Base-by-base conservation (phyloP, 2,113 vertebrate genomes). In the Tychaedon coryphoeus region DNA sequence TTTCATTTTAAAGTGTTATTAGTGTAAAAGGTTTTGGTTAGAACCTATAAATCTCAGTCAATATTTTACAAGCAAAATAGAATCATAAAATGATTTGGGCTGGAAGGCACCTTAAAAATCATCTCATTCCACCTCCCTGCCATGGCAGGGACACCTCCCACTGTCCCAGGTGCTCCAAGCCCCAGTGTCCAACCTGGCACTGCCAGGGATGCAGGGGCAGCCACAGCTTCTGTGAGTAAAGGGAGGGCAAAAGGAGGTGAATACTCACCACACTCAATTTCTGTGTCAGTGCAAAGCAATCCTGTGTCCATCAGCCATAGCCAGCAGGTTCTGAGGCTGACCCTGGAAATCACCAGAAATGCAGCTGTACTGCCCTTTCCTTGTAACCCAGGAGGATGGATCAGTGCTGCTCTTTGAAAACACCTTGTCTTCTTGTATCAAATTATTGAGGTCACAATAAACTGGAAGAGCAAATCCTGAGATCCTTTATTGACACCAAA, bases 151-250 rank as follows among this genome's bases (percentile, higher is more conserved):
- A 43, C 43, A 69, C 0, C 20, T 89, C 1, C 40, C 70, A 31
- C 29, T 31, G 0, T 26, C 47, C 40, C 62, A 61, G 47, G 25
- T 10, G n/a, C 20, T 75, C 54, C 69, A 38, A 58, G 36, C 33
- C 15, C 36, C 0, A 0, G 12, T 40, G 40, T 73, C 51, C 67
- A 73, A 0, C 18, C 57, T 22, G 66, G 31, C 45, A 38, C 8
- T 66, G 0, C 60, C 86, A 74, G 61, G 38, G 33, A 18, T 31
- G 19, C 65, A 42, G 69, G 19, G 19, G 45, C 24, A 60, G 8
- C 23, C 77, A 17, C 53, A 81, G 38, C 23, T 45, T 8, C 60
- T 45, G 2, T 51, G 76, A 10, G 24, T 19, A 60, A 38, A 38
- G 12, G 8, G 45, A 38, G 13, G 6, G 38, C 10, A 38, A 38